These are phyloP conservation scores for Phaetusa simplex DNA, from an alignment of 2,113 vertebrate genomes.

Conservation along the genomic window DNA sequence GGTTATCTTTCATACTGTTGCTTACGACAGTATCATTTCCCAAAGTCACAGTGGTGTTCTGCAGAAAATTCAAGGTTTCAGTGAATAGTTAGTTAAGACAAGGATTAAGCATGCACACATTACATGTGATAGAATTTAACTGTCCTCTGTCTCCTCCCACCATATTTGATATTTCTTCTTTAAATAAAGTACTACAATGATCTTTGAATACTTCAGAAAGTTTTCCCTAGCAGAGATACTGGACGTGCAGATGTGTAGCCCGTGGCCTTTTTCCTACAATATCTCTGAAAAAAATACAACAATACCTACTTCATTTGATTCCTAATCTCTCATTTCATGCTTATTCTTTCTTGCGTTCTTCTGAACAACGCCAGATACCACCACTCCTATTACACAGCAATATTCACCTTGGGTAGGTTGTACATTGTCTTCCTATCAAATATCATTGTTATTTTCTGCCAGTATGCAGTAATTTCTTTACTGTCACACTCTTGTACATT, in stretches of 20 bases:
- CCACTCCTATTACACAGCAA: background rate
- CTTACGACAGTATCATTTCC: constrained; percentile 83
- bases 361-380: background rate
- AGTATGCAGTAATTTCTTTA: background rate
- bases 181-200: background rate
- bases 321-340: background rate
- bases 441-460: background rate
- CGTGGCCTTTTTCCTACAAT: background rate
- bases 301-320: background rate
- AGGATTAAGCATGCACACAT: background rate
- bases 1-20: constrained; percentile 89
- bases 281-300: background rate
- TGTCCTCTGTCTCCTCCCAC: background rate
- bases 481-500: background rate
- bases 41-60: constrained; percentile 82
- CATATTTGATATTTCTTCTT: background rate
- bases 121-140: background rate
- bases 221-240: background rate
- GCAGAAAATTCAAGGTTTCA: constrained; percentile 3
- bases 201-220: background rate
- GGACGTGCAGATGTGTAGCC: background rate
- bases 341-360: background rate
- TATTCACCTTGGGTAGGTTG: background rate
- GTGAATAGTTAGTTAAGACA: background rate
- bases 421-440: background rate